A percentile compares a stretch with the other conserved stretches of the same genome.
phyloP scores from a whole-genome alignment of 2,888 invertebrate species.

The Agrilus mali region DNA sequence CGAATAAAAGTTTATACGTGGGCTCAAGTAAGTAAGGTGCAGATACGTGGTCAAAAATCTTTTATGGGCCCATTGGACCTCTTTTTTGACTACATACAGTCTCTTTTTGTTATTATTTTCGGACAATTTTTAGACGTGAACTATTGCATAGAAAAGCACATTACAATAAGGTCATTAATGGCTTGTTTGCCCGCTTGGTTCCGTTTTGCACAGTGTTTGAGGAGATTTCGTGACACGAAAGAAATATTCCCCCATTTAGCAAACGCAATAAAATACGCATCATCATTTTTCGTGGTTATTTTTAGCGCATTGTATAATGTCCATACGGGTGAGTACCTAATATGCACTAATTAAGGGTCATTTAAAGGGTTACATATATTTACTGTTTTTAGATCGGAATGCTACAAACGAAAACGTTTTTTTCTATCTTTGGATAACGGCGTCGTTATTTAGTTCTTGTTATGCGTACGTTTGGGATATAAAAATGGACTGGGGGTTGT shows the following conservation, averaged over 20 bases:
- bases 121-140: constrained; percentile 36
- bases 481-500: constrained; percentile 97
- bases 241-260: constrained; percentile 93
- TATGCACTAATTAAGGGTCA: too few relatives aligned
- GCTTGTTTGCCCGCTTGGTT: constrained; percentile 95
- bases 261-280: constrained; percentile 97
- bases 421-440: constrained; percentile 80
- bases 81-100: too few relatives aligned
- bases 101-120: too few relatives aligned
- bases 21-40: constrained; percentile 37
- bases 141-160: constrained; percentile 57
- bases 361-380: not conserved
- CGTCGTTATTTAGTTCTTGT: constrained; percentile 75
- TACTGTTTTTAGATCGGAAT: not conserved
- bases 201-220: constrained; percentile 91
- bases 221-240: constrained; percentile 87
- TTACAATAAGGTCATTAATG: constrained; percentile 71
- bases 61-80: too few relatives aligned
- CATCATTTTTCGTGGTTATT: constrained; percentile 88
- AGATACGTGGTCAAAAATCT: not conserved
- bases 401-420: constrained; percentile 58
- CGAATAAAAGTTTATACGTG: constrained; percentile 59
- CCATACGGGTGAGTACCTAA: constrained; percentile 6
- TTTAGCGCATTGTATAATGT: constrained; percentile 51
- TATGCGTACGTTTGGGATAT: constrained; percentile 98